Evolutionary conservation across 2,888 invertebrate species (phyloP).

Genomic region (Macrophya annulata): DNA sequence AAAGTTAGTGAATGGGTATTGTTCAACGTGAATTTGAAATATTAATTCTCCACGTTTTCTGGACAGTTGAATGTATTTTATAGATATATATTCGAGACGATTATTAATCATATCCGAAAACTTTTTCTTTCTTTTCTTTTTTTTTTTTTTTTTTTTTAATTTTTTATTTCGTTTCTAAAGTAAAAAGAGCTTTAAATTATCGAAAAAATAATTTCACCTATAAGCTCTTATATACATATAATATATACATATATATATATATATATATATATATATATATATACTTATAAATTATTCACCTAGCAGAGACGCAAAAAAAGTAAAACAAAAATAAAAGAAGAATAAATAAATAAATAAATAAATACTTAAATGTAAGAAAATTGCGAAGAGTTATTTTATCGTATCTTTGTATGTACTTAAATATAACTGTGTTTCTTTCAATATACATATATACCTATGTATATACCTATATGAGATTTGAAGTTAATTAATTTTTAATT

Average conservation of each 20-base stretch:
- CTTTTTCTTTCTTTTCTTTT: neutral
- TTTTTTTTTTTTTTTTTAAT: neutral
- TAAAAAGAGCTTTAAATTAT: neutral
- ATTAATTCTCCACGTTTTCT: neutral
- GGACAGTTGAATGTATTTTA: slow-evolving; percentile 30
- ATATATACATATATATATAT: too few relatives aligned
- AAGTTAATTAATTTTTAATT: neutral
- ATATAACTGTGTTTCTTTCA: neutral
- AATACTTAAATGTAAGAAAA: neutral
- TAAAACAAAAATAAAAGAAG: too few relatives aligned
- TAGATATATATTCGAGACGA: neutral
- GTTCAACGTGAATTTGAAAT: neutral
- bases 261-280: too few relatives aligned
- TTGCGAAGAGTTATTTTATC: neutral
- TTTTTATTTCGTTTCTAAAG: neutral
- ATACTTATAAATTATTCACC: too few relatives aligned
- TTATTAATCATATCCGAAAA: slow-evolving; percentile 2
- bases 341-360: neutral
- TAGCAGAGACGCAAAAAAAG: too few relatives aligned
- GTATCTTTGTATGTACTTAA: neutral
- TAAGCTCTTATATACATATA: neutral
- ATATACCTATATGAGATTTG: neutral
- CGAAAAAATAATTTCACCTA: neutral
- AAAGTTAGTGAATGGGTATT: neutral
- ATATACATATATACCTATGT: too few relatives aligned